These are phyloP conservation scores for Aspiorhynchus laticeps DNA, from an alignment of 2,113 vertebrate genomes.

Conservation along the genomic window DNA sequence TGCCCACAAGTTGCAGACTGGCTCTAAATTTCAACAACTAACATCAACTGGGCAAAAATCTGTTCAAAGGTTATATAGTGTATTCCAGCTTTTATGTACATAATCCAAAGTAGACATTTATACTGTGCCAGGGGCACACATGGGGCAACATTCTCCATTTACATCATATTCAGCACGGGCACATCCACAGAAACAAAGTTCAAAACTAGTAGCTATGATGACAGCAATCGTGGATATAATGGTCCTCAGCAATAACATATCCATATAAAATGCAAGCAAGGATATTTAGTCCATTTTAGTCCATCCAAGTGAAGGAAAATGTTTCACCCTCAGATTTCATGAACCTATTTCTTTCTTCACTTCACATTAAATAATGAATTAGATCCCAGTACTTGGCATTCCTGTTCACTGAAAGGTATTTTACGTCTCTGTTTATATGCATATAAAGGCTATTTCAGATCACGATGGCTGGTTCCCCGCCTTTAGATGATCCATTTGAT, in stretches of 20 bases:
- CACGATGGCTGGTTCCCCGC: neutral
- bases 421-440: neutral
- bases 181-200: slow-evolving; percentile 28
- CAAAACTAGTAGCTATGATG: neutral
- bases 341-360: neutral
- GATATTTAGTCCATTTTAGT: neutral
- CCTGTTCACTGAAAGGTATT: neutral
- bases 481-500: neutral
- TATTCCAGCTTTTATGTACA: too few relatives aligned
- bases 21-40: too few relatives aligned
- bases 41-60: too few relatives aligned
- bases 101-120: neutral
- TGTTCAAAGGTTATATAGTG: too few relatives aligned
- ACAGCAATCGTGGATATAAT: neutral
- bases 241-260: neutral
- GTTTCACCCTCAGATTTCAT: neutral
- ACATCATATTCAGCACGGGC: slow-evolving; percentile 46
- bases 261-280: neutral
- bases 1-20: too few relatives aligned
- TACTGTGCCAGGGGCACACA: slow-evolving; percentile 21
- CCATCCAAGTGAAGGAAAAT: neutral
- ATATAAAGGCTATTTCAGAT: neutral
- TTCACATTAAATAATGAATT: neutral
- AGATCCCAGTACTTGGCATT: neutral
- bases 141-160: slow-evolving; percentile 36